These are phyloP conservation scores for Psammodynastes pulverulentus DNA, from an alignment of 2,113 vertebrate genomes.

Conservation along the genomic window DNA sequence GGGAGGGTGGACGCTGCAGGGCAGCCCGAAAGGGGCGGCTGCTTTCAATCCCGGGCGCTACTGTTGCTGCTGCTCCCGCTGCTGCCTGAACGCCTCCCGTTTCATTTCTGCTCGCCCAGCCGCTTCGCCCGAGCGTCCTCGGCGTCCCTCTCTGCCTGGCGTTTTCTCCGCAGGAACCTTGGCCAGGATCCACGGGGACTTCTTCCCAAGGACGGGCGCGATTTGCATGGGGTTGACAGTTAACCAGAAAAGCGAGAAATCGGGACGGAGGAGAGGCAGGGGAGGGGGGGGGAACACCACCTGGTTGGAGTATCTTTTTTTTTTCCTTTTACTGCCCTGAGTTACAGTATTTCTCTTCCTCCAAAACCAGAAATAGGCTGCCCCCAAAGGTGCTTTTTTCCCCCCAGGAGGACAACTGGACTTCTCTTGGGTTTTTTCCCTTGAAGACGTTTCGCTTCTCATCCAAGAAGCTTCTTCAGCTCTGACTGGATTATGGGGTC, in stretches of 20 bases:
- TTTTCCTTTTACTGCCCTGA: neutral
- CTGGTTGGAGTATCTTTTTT: neutral
- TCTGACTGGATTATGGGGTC: too few relatives aligned
- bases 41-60: neutral
- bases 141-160: neutral
- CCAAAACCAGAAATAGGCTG: too few relatives aligned
- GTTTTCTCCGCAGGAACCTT: neutral
- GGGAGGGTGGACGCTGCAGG: neutral
- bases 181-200: neutral
- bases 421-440: too few relatives aligned
- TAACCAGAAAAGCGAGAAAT: neutral
- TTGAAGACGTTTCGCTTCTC: too few relatives aligned
- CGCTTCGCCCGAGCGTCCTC: neutral
- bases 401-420: too few relatives aligned
- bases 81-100: too few relatives aligned
- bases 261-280: neutral
- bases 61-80: neutral
- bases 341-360: neutral
- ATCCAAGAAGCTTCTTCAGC: too few relatives aligned
- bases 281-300: rapidly evolving
- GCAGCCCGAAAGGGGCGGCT: neutral
- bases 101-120: neutral
- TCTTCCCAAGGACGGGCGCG: neutral
- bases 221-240: neutral
- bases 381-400: too few relatives aligned